Conservation (phyloP, 1,140 invertebrate species). For the Musca domestica region DNA sequence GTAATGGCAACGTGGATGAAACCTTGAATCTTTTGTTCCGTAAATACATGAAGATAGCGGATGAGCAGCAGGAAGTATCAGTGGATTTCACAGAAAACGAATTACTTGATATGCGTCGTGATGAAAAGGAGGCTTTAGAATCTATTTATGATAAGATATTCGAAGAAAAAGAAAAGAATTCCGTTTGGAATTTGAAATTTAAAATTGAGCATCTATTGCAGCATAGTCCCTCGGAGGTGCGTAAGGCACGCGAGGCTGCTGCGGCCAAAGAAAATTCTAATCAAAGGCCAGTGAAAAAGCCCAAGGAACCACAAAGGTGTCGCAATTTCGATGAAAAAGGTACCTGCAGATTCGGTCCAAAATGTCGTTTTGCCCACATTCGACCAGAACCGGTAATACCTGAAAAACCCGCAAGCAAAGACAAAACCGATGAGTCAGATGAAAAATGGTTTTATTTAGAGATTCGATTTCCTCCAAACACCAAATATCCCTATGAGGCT, state of each 20-base stretch:
- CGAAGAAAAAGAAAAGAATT: conserved; percentile 63
- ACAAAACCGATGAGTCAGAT: conserved; percentile 25
- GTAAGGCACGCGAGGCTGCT: conserved; percentile 54
- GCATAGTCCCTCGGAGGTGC: conserved; percentile 57
- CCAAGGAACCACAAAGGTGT: conserved; percentile 57
- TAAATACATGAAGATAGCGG: conserved; percentile 61
- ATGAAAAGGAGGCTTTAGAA: conserved; percentile 70
- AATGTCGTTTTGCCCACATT: conserved; percentile 72
- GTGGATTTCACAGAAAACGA: conserved; percentile 56
- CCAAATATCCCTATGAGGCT: conserved; percentile 69
- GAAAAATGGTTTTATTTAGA: conserved; percentile 62
- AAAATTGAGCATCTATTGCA: conserved; percentile 67
- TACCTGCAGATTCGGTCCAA: conserved; percentile 66
- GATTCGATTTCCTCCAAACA: conserved; percentile 69
- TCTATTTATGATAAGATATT: conserved; percentile 72
- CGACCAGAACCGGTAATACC: conserved; percentile 50
- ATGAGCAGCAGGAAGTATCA: conserved; percentile 30
- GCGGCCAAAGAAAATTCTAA: conserved; percentile 31
- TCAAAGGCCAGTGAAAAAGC: conserved; percentile 55
- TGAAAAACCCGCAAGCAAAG: conserved; percentile 28
- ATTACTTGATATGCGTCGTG: conserved; percentile 62
- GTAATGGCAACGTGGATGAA: conserved; percentile 63
- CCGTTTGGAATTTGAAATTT: conserved; percentile 66
- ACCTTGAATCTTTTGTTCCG: conserved; percentile 66
- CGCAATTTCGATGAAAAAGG: conserved; percentile 64